These are phyloP conservation scores for Gymnopithys bicolor DNA, from an alignment of 2,797 vertebrate species.

Conservation along the genomic window DNA sequence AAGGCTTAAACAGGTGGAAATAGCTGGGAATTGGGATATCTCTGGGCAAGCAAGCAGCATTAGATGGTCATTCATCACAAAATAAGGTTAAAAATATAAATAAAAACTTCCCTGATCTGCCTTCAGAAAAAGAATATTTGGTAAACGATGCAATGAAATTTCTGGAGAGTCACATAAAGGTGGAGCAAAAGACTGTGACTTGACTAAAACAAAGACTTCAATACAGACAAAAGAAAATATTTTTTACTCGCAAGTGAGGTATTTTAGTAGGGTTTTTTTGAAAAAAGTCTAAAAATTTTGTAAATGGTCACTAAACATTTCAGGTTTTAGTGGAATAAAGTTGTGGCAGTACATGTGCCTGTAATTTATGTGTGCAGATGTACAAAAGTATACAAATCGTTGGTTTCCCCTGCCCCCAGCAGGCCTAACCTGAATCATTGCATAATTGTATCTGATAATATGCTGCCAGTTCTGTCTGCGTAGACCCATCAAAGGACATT, in stretches of 20 bases:
- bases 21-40: not conserved
- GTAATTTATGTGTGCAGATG: fast-evolving
- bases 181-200: not conserved
- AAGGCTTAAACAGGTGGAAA: not conserved
- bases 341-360: not conserved
- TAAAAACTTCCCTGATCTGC: not conserved
- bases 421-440: not conserved
- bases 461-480: not conserved
- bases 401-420: not conserved
- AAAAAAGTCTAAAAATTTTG: not conserved
- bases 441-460: not conserved
- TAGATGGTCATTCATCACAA: not conserved
- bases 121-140: not conserved
- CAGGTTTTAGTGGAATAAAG: not conserved
- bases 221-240: not conserved
- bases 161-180: not conserved
- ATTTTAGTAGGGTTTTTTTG: not conserved
- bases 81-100: not conserved
- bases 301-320: not conserved
- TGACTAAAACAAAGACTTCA: not conserved
- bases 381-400: too few relatives aligned
- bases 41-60: not conserved
- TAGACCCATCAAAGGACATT: not conserved
- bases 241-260: not conserved
- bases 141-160: not conserved